Conservation (phyloP, 1,140 invertebrate genomes). For the Scaptomyza pallida region DNA sequence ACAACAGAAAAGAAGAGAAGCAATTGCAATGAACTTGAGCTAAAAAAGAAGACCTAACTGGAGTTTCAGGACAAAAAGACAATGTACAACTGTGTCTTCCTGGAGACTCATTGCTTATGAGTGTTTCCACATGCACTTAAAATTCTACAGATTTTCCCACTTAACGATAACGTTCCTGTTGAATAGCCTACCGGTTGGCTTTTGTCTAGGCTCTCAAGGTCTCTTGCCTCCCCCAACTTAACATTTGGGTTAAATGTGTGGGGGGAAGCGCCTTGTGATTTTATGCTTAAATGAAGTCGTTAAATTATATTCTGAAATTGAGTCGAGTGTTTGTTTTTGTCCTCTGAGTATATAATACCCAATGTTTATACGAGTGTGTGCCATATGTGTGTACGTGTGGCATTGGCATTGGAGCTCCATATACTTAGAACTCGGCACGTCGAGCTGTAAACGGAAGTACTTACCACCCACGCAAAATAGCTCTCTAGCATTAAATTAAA, state of each 20-base stretch:
- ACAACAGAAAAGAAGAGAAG: not conserved
- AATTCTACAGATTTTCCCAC: slow-evolving; percentile 80
- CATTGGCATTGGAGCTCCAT: slow-evolving; percentile 68
- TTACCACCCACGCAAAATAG: slow-evolving; percentile 45
- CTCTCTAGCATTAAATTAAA: slow-evolving; percentile 75
- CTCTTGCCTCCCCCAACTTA: slow-evolving; percentile 20
- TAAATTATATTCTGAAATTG: slow-evolving; percentile 83
- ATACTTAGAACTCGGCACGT: slow-evolving; percentile 55
- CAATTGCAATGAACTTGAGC: slow-evolving; percentile 53
- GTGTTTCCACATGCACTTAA: slow-evolving; percentile 60
- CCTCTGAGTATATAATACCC: slow-evolving; percentile 1
- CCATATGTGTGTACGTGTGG: slow-evolving; percentile 42
- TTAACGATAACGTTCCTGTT: slow-evolving; percentile 74
- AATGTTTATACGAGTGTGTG: not conserved
- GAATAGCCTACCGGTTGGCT: slow-evolving; percentile 57
- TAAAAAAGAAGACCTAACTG: slow-evolving; percentile 34
- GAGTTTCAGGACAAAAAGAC: slow-evolving; percentile 48
- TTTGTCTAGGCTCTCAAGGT: slow-evolving; percentile 53
- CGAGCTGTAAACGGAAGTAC: slow-evolving; percentile 77
- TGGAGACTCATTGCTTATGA: slow-evolving; percentile 15
- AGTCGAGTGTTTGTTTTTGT: slow-evolving; percentile 69
- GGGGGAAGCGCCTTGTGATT: slow-evolving; percentile 56
- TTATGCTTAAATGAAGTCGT: slow-evolving; percentile 79
- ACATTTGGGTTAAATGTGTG: slow-evolving; percentile 8
- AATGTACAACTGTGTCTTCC: slow-evolving; percentile 13